Conservation (phyloP, 1,140 invertebrate species). For the Leptinotarsa texana region DNA sequence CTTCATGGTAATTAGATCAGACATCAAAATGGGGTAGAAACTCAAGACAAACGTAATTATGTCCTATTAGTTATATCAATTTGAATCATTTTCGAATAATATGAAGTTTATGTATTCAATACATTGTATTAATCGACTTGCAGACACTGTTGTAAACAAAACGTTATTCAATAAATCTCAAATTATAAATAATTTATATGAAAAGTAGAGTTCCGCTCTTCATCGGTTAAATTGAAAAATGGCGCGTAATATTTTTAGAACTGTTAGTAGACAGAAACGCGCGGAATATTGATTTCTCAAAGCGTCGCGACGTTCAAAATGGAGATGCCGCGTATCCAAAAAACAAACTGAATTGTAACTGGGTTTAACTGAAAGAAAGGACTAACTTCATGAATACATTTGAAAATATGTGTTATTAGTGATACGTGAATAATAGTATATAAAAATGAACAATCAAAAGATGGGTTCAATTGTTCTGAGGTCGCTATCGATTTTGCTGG, state of each 20-base stretch:
- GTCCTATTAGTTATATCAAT: no score
- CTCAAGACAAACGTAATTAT: no score
- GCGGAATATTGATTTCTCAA: slow-evolving; percentile 21
- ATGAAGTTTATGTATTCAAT: no score
- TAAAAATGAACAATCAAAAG: slow-evolving; percentile 31
- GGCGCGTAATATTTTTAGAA: slow-evolving; percentile 12
- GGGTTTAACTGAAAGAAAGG: neutral
- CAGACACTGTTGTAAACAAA: neutral
- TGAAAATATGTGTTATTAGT: neutral
- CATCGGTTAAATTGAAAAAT: neutral
- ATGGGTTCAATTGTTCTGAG: slow-evolving; percentile 82
- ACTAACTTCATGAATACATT: neutral
- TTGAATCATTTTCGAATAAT: no score
- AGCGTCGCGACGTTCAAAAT: slow-evolving; percentile 21
- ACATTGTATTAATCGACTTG: neutral
- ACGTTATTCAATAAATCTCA: neutral
- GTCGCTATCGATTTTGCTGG: slow-evolving; percentile 87
- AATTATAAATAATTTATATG: neutral
- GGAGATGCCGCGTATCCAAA: slow-evolving; percentile 12
- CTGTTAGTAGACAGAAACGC: slow-evolving; percentile 6
- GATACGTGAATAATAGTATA: neutral
- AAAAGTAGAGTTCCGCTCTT: neutral
- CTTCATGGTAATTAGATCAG: no score
- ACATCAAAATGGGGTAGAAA: no score
- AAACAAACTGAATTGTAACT: slow-evolving; percentile 14